Evolutionary conservation across 2,797 vertebrate species (phyloP).

Genomic region (Phylloscopus collybita): DNA sequence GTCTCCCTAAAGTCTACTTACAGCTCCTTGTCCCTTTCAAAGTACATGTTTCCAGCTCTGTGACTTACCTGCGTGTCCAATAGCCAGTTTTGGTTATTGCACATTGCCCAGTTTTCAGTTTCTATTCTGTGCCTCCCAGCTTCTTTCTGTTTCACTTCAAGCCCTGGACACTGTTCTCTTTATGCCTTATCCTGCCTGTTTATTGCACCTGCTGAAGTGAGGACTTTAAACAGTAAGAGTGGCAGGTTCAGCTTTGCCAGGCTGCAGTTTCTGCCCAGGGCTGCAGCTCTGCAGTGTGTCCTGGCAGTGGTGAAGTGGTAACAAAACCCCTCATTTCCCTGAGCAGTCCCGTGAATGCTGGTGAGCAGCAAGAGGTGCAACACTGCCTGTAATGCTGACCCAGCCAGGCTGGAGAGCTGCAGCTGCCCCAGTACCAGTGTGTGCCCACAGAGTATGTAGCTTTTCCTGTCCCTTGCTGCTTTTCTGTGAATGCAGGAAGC

Average conservation of each 20-base stretch:
- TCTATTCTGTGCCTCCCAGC: not conserved
- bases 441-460: not conserved
- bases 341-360: accelerated
- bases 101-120: not conserved
- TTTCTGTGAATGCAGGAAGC: not conserved
- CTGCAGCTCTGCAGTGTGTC: not conserved
- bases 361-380: not conserved
- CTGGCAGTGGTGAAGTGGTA: not conserved
- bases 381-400: accelerated
- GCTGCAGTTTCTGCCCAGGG: not conserved
- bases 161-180: not conserved
- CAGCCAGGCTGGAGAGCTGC: not conserved
- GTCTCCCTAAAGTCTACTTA: not conserved
- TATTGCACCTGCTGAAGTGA: not conserved
- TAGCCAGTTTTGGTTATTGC: not conserved
- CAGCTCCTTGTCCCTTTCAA: not conserved
- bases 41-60: not conserved
- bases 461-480: not conserved
- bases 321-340: not conserved
- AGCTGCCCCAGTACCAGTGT: not conserved
- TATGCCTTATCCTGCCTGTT: accelerated
- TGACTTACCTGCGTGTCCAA: not conserved
- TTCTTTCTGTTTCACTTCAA: not conserved
- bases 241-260: not conserved
- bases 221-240: not conserved